Evolutionary conservation across 2,797 vertebrate genomes (phyloP).

Genomic region (Pantherophis vulpinus): DNA sequence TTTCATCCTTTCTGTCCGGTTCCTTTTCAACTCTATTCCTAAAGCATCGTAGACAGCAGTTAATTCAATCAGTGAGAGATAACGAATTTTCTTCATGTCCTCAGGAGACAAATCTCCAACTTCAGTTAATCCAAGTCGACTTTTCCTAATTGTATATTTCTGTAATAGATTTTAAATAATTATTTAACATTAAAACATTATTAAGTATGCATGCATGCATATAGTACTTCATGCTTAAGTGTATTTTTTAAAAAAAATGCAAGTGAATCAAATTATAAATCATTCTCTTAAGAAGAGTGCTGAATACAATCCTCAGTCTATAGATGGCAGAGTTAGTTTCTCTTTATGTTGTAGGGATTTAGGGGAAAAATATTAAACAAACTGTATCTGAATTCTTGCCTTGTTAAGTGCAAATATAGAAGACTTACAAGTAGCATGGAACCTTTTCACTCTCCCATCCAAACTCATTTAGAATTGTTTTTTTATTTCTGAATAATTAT

Average conservation of each 20-base stretch:
- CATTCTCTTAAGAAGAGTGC: not conserved
- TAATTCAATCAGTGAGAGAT: constrained; percentile 89
- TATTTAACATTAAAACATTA: not conserved
- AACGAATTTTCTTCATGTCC: constrained; percentile 87
- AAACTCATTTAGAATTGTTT: not conserved
- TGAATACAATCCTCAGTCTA: not conserved
- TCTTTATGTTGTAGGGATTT: not conserved
- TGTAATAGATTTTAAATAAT: constrained; percentile 50
- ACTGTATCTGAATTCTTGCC: not conserved
- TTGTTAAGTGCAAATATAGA: too few species aligned
- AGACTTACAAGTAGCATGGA: not conserved
- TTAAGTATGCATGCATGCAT: not conserved
- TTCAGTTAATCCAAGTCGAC: constrained; percentile 80
- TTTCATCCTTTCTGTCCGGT: constrained; percentile 73
- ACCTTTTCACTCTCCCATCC: not conserved
- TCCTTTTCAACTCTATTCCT: constrained; percentile 86
- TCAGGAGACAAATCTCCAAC: constrained; percentile 86
- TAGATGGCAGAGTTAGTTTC: not conserved
- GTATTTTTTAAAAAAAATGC: not conserved
- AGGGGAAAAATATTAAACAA: not conserved
- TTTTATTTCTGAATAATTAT: not conserved
- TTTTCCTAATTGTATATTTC: constrained; percentile 75
- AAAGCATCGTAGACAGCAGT: constrained; percentile 87
- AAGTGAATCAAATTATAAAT: not conserved
- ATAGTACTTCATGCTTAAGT: not conserved